phyloP scores from a whole-genome alignment of 1,140 invertebrate genomes.

The Sweltsa coloradensis region DNA sequence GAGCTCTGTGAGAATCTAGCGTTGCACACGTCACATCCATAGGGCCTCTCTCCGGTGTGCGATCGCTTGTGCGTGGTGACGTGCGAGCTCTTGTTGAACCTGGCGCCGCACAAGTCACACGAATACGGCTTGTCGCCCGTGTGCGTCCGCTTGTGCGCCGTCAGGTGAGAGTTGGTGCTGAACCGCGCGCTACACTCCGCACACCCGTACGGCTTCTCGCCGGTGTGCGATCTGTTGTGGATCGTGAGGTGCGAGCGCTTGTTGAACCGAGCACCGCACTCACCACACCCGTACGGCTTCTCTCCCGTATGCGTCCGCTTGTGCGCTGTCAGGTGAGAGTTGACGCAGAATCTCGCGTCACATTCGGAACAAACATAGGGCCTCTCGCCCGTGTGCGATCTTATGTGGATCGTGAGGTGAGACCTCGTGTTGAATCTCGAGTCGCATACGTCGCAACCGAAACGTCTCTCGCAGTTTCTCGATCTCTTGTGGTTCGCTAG shows the following conservation, averaged over 20 bases:
- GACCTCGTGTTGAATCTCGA: no score
- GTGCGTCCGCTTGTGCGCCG: conserved; percentile 2
- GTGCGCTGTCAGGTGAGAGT: background rate
- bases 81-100: background rate
- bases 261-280: conserved; percentile 41
- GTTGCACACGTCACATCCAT: conserved; percentile 51
- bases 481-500: no score
- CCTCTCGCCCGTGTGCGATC: conserved; percentile 2
- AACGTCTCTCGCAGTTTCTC: no score
- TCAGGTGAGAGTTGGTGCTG: background rate
- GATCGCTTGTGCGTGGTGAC: conserved; percentile 39
- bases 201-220: conserved; percentile 41
- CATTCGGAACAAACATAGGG: conserved; percentile 4
- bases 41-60: conserved; percentile 52
- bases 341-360: background rate
- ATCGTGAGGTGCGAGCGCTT: conserved; percentile 36
- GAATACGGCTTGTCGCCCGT: conserved; percentile 6
- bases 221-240: conserved; percentile 35
- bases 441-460: no score
- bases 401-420: conserved; percentile 4
- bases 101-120: conserved; percentile 13
- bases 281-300: conserved; percentile 6
- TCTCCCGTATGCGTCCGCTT: conserved; percentile 1
- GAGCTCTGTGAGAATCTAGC: background rate
- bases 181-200: conserved; percentile 31